Conservation (phyloP, 2,797 vertebrate genomes). For the Xyrichtys novacula region DNA sequence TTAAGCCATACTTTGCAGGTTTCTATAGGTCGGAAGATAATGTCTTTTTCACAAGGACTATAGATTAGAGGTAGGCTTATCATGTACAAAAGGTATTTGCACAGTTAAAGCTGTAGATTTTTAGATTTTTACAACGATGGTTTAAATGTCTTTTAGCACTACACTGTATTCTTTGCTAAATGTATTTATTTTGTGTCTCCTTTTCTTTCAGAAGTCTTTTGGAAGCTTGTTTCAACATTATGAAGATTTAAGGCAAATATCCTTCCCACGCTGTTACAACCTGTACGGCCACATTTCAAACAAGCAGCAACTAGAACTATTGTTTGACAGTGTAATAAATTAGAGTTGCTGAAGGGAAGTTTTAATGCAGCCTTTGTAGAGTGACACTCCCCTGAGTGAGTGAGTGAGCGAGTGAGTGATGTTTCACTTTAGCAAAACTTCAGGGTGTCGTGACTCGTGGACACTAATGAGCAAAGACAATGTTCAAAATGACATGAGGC, state of each 20-base stretch:
- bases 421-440: conserved; percentile 16
- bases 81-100: not conserved
- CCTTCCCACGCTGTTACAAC: conserved; percentile 50
- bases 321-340: conserved; percentile 36
- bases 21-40: conserved; percentile 63
- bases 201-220: conserved; percentile 9
- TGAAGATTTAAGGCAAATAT: conserved; percentile 26
- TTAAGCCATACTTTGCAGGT: conserved; percentile 79
- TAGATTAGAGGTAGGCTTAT: not conserved
- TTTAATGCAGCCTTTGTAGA: conserved; percentile 6
- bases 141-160: not conserved
- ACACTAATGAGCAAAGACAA: conserved; percentile 2
- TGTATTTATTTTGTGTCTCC: not conserved
- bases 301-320: conserved; percentile 58
- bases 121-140: not conserved
- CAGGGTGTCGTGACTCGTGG: not conserved
- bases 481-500: not conserved
- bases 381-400: conserved; percentile 14
- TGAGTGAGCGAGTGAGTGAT: too few species aligned
- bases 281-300: conserved; percentile 59
- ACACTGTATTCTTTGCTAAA: conserved; percentile 1
- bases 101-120: not conserved
- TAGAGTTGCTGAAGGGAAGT: conserved; percentile 29
- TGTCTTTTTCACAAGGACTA: conserved; percentile 34
- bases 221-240: conserved; percentile 43